Percentiles rank a stretch among this genome's conserved stretches.
Conservation (phyloP, 64 coral and sea anemone species). For the Montipora cactus region DNA sequence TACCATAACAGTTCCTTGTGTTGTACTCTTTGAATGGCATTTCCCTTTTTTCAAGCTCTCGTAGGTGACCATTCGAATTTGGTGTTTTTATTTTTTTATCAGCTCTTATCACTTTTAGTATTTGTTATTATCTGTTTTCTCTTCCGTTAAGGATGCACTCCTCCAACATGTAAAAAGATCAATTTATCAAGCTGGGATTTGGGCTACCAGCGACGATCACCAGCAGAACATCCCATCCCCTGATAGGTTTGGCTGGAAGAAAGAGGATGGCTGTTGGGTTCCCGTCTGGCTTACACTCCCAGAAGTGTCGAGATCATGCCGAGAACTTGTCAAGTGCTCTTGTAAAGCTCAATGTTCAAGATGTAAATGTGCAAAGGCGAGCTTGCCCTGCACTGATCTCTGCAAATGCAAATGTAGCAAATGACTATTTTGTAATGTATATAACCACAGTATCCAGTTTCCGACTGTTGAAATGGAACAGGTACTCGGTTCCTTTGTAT, state of each 20-base stretch:
- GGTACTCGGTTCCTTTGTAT: conserved; percentile 28
- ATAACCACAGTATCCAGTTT: conserved; percentile 40
- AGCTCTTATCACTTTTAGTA: neutral
- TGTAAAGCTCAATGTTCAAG: conserved; percentile 66
- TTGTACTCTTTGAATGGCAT: neutral
- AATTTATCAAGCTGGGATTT: conserved; percentile 67
- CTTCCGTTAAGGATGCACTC: conserved; percentile 52
- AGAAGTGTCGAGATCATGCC: conserved; percentile 83
- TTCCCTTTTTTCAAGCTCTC: neutral
- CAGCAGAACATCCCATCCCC: conserved; percentile 44
- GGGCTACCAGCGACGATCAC: conserved; percentile 35
- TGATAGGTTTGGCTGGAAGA: conserved; percentile 51
- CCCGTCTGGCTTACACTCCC: conserved; percentile 72
- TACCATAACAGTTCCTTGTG: neutral
- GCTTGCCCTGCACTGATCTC: conserved; percentile 66
- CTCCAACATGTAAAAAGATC: conserved; percentile 56
- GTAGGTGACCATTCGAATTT: neutral
- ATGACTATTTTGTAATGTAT: conserved; percentile 39
- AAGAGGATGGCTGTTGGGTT: conserved; percentile 63
- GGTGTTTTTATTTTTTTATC: conserved; percentile 9
- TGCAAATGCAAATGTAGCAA: conserved; percentile 81
- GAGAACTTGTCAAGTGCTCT: conserved; percentile 68
- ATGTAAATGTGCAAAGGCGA: conserved; percentile 75
- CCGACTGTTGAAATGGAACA: conserved; percentile 36
- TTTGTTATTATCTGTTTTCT: neutral